phyloP scores from a whole-genome alignment of 2,113 vertebrate genomes.

The Myotis lucifugus region DNA sequence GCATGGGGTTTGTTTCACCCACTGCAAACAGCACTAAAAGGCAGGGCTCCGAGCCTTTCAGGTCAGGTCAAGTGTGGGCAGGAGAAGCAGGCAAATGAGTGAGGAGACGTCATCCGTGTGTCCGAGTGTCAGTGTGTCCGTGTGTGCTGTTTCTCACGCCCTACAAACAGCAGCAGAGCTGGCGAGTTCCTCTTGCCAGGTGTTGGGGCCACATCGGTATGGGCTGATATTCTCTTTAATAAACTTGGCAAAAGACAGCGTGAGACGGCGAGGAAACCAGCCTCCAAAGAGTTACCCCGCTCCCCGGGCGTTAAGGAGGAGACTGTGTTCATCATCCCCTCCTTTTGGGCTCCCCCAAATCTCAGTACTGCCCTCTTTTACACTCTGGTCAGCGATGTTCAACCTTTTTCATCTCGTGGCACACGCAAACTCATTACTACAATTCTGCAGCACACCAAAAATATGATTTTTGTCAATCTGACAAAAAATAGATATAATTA shows the following conservation, averaged over 20 bases:
- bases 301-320: not conserved
- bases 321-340: not conserved
- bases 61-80: not conserved
- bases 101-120: rapidly evolving
- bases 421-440: not conserved
- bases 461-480: not conserved
- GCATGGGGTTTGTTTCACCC: not conserved
- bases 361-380: not conserved
- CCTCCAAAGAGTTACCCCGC: not conserved
- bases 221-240: not conserved
- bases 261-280: not conserved
- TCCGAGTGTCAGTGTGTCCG: not conserved
- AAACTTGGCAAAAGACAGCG: not conserved
- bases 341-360: not conserved
- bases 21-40: not conserved
- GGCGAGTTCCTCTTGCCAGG: too few relatives aligned
- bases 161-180: not conserved
- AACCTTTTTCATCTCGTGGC: not conserved
- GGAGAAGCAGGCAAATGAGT: not conserved
- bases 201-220: not conserved
- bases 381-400: not conserved
- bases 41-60: not conserved
- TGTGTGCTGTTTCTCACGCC: not conserved
- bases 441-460: not conserved
- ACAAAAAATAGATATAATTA: not conserved